Percentiles rank a stretch among this genome's conserved stretches.
Conservation (phyloP, 2,113 vertebrate genomes). For the Vidua chalybeata region DNA sequence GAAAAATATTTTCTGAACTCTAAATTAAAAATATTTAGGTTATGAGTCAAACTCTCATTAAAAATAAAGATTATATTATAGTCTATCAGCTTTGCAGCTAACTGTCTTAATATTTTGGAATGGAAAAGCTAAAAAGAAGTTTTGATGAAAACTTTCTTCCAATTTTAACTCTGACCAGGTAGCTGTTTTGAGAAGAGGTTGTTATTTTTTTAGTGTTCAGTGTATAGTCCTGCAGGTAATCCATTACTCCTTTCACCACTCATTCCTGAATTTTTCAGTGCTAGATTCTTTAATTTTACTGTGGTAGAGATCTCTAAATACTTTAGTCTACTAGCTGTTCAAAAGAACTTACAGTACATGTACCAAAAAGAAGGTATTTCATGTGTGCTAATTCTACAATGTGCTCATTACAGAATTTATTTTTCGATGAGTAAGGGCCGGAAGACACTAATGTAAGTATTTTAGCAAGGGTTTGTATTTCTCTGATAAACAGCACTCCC, state of each 20-base stretch:
- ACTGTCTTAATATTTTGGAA: neutral
- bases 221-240: neutral
- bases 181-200: neutral
- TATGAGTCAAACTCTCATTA: neutral
- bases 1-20: neutral
- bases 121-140: neutral
- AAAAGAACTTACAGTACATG: neutral
- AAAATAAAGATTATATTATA: neutral
- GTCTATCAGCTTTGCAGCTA: neutral
- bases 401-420: conserved; percentile 50
- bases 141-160: neutral
- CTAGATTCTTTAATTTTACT: neutral
- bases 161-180: neutral
- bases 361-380: neutral
- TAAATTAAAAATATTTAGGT: neutral
- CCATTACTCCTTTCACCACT: neutral
- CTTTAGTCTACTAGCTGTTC: neutral
- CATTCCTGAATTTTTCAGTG: neutral
- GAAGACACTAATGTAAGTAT: conserved; percentile 76
- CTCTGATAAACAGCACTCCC: conserved; percentile 77
- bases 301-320: neutral
- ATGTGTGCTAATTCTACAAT: neutral
- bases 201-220: neutral
- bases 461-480: conserved; percentile 75
- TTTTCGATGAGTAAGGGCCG: conserved; percentile 16